Conservation (phyloP, 2,888 invertebrate genomes). For the Temnothorax unifasciatus region DNA sequence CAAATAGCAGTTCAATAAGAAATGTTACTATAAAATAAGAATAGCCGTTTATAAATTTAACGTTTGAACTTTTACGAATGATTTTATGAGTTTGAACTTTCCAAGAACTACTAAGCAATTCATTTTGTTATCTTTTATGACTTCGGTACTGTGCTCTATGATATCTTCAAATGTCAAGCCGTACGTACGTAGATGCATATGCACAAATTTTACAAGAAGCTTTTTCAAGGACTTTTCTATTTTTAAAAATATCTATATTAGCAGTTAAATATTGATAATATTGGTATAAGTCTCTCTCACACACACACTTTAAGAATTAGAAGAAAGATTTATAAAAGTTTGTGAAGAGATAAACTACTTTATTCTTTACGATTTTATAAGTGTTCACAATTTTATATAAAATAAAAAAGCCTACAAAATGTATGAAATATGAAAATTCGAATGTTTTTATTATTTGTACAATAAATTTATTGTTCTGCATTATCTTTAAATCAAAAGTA, state of each 20-base stretch:
- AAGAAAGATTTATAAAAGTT: neutral
- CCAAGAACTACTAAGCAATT: slow-evolving; percentile 9
- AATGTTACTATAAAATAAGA: neutral
- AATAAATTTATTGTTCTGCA: neutral
- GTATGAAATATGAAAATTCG: neutral
- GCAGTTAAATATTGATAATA: neutral
- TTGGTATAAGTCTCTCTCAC: neutral
- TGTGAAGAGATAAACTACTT: neutral
- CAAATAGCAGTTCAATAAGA: neutral
- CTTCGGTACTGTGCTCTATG: neutral
- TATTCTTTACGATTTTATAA: neutral
- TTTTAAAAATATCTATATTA: neutral
- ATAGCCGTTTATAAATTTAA: slow-evolving; percentile 27
- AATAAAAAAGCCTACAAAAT: neutral
- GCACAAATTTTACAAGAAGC: neutral
- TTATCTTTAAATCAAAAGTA: neutral
- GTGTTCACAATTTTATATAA: neutral
- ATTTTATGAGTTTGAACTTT: slow-evolving; percentile 28
- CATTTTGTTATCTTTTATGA: slow-evolving; percentile 2
- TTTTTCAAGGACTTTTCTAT: neutral
- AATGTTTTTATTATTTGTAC: slow-evolving; percentile 13
- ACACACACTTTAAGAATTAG: neutral
- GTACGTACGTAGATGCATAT: neutral
- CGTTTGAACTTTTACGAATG: slow-evolving; percentile 35
- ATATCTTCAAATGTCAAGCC: slow-evolving; percentile 41